Base-by-base conservation (phyloP, 2,888 invertebrate genomes). In the Troglohyphantes excavatus region DNA sequence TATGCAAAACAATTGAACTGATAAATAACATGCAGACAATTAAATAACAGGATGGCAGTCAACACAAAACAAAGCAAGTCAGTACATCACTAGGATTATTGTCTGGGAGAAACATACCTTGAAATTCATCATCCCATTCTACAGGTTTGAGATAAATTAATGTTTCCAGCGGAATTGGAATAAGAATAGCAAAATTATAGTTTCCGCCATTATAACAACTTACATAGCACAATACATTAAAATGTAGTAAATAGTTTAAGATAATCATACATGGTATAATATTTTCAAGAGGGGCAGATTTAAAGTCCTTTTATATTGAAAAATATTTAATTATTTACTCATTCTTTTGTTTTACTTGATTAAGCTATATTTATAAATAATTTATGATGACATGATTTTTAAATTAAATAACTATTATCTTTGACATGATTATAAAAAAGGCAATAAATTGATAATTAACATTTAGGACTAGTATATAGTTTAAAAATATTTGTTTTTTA, bases 51-150 rank as follows among this genome's bases (percentile, higher is more conserved):
- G 39, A 89, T 61, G 19, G n/a, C n/a, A 79, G 19, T 73, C 79
- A 87, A 27, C 53, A 73, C 19, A 68, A 85, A 88, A 73, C 87
- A 88, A 81, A 81, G 81, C 81, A 88, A 72, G 81, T 79, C 79
- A 79, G 79, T 79, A 79, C 70, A 72, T 88, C 81, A 88, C 78
- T 79, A 87, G 79, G 33, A 87, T 70, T 86, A 78, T 33, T 68
- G 33, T n/a, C 53, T 43, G 75, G 59, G n/a, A n/a, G n/a, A 33
- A 90, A 92, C 98, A 97, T 98, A 98, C 98, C 98, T 98, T 98
- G 97, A 95, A 98, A 98, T 95, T 98, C 98, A 97, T 98, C 98
- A 96, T 98, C 98, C 98, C 98, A 98, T 95, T 98, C 98, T 97
- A 98, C 97, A 97, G 97, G 97, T 85, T 88, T 67, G 96, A 97